phyloP scores from a whole-genome alignment of 2,113 vertebrate genomes.

The Paraplagusia blochii region DNA sequence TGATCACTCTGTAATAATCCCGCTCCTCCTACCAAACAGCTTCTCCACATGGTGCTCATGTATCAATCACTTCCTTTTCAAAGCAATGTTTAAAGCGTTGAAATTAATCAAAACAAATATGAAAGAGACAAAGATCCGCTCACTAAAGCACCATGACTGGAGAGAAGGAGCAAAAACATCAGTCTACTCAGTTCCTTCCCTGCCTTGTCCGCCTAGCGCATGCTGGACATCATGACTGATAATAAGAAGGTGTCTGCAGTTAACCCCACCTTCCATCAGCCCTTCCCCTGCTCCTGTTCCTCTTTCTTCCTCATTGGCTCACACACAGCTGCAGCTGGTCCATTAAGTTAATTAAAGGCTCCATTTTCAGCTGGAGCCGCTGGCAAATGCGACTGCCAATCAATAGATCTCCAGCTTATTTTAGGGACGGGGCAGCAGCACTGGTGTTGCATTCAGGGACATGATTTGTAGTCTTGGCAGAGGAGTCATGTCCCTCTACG shows the following conservation, averaged over 20 bases:
- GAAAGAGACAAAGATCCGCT: no score
- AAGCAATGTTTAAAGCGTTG: no score
- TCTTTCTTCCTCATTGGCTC: slow-evolving; percentile 57
- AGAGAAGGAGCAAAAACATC: slow-evolving; percentile 7
- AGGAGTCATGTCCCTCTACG: slow-evolving; percentile 51
- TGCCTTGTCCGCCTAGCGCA: slow-evolving; percentile 24
- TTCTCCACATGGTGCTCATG: no score
- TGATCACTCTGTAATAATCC: no score
- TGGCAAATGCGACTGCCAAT: slow-evolving; percentile 76
- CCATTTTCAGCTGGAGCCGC: slow-evolving; percentile 75
- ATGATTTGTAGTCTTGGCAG: slow-evolving; percentile 69
- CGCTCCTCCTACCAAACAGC: no score
- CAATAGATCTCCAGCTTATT: slow-evolving; percentile 76
- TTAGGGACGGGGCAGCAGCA: slow-evolving; percentile 52
- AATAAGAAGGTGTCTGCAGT: slow-evolving; percentile 54
- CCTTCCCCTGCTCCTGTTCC: slow-evolving; percentile 45
- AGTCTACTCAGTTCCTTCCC: slow-evolving; percentile 5
- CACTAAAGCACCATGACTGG: no score
- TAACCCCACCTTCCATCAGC: slow-evolving; percentile 67
- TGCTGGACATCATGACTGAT: slow-evolving; percentile 52
- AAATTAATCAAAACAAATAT: no score
- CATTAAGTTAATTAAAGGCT: slow-evolving; percentile 86
- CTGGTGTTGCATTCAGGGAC: slow-evolving; percentile 53
- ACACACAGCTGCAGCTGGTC: slow-evolving; percentile 73
- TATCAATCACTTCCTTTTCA: no score